A percentile compares a stretch with the other conserved stretches of the same genome.
phyloP scores from a whole-genome alignment of 2,113 vertebrate species.

The Sprattus sprattus region DNA sequence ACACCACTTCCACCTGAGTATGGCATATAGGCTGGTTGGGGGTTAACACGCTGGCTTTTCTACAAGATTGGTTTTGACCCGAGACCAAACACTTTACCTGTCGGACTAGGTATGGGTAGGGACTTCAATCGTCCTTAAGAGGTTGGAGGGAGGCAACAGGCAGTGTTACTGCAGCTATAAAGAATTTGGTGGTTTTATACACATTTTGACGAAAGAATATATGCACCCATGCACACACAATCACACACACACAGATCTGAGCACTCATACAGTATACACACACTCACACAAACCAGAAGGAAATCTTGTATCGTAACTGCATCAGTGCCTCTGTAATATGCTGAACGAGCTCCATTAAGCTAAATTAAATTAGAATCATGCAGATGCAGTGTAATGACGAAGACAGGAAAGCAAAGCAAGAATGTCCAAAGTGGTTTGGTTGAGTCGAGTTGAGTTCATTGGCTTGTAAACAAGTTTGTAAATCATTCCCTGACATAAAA shows the following conservation, averaged over 20 bases:
- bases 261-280: not conserved
- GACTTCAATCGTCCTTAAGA: not conserved
- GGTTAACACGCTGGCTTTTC: not conserved
- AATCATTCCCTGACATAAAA: not conserved
- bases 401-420: not conserved
- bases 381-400: not conserved
- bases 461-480: not conserved
- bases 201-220: not conserved
- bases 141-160: not conserved
- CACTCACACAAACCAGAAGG: not conserved
- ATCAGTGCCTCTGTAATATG: not conserved
- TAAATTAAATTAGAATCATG: not conserved
- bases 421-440: not conserved
- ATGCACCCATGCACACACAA: not conserved
- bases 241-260: not conserved
- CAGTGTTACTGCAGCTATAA: not conserved
- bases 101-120: not conserved
- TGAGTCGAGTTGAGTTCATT: not conserved
- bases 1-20: not conserved
- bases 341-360: not conserved
- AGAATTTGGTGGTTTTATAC: no score
- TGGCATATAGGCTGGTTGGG: not conserved
- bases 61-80: not conserved
- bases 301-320: not conserved
- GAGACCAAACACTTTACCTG: not conserved